Evolutionary conservation across 2,888 invertebrate genomes (phyloP), one percentile per base, ranked within the genome.

Genomic region (Ophonus ardosiacus): DNA sequence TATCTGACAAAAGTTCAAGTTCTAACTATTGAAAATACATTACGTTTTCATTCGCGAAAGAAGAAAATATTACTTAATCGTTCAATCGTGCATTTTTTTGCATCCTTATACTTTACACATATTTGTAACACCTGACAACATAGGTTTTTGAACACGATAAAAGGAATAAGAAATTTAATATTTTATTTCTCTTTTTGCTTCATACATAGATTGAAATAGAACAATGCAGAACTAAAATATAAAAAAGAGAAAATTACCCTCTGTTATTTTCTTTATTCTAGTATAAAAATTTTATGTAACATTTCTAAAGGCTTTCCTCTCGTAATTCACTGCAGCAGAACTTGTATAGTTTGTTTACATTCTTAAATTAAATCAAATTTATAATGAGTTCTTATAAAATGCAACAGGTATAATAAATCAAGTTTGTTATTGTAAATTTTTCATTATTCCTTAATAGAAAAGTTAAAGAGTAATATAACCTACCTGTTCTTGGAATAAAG

Each of bases 231-330:
- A 57, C 15, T 57, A n/a, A n/a, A 15, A 21, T 61, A 21, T 21
- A 65, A 10, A n/a, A n/a, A n/a, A 31, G 65, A 65, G 65, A 38
- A 65, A 65, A 65, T 65, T 65, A 65, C 10, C 38, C 31, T 31
- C 1, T 13, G 0, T 21, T 63, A 17, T 7, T 65, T 31, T 31
- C 31, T 65, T 65, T 65, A n/a, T n/a, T 65, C 10, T 13, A 6
- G 31, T 4, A 13, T n/a, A 65, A 65, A n/a, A 65, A n/a, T 31
- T 38, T 65, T 31, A 65, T 65, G 24, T 15, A 15, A 65, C 21
- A 65, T 31, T 31, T 31, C 21, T 10, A 61, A 3, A 24, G 31
- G n/a, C 24, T 31, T 65, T 65, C 10, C 0, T 65, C 31, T 65
- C 7, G 3, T 65, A 31, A 63, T 24, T 21, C 3, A 21, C 21